These are phyloP conservation scores for Cinara cedri DNA, from an alignment of 2,888 invertebrate genomes.

Conservation along the genomic window DNA sequence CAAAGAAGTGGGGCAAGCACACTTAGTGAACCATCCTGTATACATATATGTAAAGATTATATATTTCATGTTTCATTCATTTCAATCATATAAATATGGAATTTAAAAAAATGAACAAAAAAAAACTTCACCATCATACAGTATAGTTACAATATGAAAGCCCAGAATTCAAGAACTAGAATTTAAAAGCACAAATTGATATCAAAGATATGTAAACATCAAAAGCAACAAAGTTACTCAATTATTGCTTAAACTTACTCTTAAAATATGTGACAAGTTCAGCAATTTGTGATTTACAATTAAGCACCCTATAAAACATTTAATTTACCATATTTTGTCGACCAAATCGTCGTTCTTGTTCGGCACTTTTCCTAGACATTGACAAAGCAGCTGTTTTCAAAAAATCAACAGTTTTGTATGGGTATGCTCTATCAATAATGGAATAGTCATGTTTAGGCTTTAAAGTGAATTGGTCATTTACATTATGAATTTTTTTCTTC, in stretches of 20 bases:
- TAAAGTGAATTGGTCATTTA: constrained; percentile 31
- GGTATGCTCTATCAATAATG: constrained; percentile 58
- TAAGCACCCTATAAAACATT: constrained; percentile 33
- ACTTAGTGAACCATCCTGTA: too few species aligned
- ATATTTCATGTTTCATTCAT: too few species aligned
- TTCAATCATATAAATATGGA: too few species aligned
- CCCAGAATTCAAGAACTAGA: neutral
- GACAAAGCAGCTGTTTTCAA: constrained; percentile 92
- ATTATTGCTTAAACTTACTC: constrained; percentile 21
- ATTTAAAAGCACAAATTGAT: constrained; percentile 37
- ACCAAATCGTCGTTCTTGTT: constrained; percentile 69
- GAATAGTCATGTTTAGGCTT: constrained; percentile 44
- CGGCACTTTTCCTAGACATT: constrained; percentile 80
- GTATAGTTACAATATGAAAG: constrained; percentile 38
- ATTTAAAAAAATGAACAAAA: neutral
- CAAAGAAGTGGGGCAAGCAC: too few species aligned
- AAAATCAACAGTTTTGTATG: constrained; percentile 82
- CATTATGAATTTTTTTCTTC: constrained; percentile 26
- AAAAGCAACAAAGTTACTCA: constrained; percentile 10
- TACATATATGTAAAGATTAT: too few species aligned
- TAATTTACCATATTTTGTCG: constrained; percentile 47
- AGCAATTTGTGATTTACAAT: constrained; percentile 23
- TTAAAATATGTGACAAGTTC: constrained; percentile 33
- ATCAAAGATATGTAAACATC: constrained; percentile 39
- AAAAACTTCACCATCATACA: neutral